phyloP scores from a whole-genome alignment of 2,797 vertebrate genomes.

The Galagoides demidoff region DNA sequence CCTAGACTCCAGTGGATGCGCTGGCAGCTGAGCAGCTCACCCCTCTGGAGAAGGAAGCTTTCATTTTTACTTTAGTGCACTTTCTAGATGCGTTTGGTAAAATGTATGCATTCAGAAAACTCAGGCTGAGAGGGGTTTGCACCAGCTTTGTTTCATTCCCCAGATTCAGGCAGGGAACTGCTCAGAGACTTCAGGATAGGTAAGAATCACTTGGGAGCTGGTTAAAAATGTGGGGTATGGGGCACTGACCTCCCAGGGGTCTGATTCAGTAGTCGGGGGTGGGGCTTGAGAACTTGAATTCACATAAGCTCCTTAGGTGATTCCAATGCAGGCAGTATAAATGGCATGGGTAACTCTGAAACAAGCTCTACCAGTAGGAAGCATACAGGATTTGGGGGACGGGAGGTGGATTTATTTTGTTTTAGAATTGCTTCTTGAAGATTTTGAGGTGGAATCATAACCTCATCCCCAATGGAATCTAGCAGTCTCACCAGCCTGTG shows the following conservation, averaged over 20 bases:
- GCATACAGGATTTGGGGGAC: background rate
- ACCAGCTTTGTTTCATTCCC: background rate
- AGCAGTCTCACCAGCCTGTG: background rate
- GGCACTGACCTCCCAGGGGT: rapidly evolving
- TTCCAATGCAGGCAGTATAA: background rate
- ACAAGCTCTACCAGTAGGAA: background rate
- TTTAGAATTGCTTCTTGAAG: background rate
- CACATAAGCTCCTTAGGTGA: background rate
- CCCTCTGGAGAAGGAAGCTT: background rate
- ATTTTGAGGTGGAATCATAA: background rate
- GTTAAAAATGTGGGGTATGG: background rate
- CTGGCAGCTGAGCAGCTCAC: background rate
- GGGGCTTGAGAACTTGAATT: background rate
- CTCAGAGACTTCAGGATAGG: rapidly evolving
- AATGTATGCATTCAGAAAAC: background rate
- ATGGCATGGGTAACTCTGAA: background rate
- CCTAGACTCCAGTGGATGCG: background rate
- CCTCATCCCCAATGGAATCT: background rate
- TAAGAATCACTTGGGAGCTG: background rate
- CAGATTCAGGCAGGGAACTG: background rate
- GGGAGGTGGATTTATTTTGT: background rate
- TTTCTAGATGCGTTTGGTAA: background rate
- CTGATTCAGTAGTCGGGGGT: background rate
- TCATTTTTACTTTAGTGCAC: background rate
- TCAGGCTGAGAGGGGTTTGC: background rate